A percentile compares a stretch with the other conserved stretches of the same genome.
phyloP scores from a whole-genome alignment of 1,140 invertebrate genomes.

The Marisa cornuarietis region DNA sequence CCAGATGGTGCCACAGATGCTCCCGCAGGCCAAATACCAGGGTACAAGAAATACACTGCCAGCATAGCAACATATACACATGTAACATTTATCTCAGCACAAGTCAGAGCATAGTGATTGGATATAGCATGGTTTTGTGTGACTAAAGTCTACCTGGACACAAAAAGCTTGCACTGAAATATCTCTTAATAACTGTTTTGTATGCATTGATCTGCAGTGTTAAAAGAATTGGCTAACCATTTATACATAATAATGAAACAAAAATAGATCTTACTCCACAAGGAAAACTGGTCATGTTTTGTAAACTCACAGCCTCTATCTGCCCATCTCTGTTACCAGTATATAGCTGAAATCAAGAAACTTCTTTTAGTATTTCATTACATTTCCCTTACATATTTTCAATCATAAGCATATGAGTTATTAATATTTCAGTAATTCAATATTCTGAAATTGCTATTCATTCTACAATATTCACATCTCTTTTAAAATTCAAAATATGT shows the following conservation, averaged over 20 bases:
- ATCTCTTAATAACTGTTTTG: neutral
- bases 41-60: slow-evolving; percentile 36
- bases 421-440: too few relatives aligned
- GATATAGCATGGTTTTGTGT: neutral
- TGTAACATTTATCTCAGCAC: neutral
- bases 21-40: slow-evolving; percentile 35
- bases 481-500: too few relatives aligned
- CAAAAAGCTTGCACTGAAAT: neutral
- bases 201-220: neutral
- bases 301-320: slow-evolving; percentile 17
- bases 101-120: neutral
- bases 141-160: neutral
- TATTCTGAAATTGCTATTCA: too few relatives aligned
- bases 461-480: too few relatives aligned
- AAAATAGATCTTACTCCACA: slow-evolving; percentile 25
- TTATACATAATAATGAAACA: neutral
- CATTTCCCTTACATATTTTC: too few relatives aligned
- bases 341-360: slow-evolving; percentile 26
- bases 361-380: neutral
- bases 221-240: neutral
- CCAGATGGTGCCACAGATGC: slow-evolving; percentile 40
- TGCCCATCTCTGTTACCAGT: slow-evolving; percentile 33
- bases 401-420: too few relatives aligned
- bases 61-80: slow-evolving; percentile 1
- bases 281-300: slow-evolving; percentile 16